Percentiles rank a stretch among this genome's conserved stretches.
These are phyloP conservation scores for Ataeniobius toweri DNA, from an alignment of 2,797 vertebrate genomes.

Conservation along the genomic window DNA sequence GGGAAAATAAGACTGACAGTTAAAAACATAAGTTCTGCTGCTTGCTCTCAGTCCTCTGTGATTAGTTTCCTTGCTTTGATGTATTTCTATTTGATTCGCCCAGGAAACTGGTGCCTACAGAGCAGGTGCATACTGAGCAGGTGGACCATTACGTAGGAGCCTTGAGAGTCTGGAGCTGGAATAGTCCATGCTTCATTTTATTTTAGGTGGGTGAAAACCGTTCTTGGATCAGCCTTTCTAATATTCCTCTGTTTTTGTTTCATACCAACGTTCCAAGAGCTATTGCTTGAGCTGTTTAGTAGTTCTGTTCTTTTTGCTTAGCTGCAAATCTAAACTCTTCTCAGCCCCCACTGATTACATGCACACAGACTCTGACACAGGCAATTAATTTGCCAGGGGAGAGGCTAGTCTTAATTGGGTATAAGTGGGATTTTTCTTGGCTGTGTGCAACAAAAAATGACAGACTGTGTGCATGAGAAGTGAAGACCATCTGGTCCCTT, in stretches of 20 bases:
- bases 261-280: conserved; percentile 16
- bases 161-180: conserved; percentile 26
- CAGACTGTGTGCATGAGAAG: conserved; percentile 72
- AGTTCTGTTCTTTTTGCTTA: conserved; percentile 48
- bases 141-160: conserved; percentile 54
- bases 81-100: conserved; percentile 46
- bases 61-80: conserved; percentile 69
- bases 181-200: conserved; percentile 32
- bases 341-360: conserved; percentile 68
- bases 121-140: conserved; percentile 67
- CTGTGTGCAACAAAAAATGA: conserved; percentile 70
- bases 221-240: conserved; percentile 5
- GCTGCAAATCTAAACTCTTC: conserved; percentile 59
- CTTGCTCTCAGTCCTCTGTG: conserved; percentile 49
- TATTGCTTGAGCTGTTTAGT: conserved; percentile 24
- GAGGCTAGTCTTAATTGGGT: conserved; percentile 77
- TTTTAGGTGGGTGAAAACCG: conserved; percentile 29
- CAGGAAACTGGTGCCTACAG: conserved; percentile 57
- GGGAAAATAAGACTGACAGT: conserved; percentile 19
- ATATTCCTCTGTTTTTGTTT: conserved; percentile 20
- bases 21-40: conserved; percentile 44
- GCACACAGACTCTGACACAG: conserved; percentile 69
- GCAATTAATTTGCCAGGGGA: conserved; percentile 75
- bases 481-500: conserved; percentile 78
- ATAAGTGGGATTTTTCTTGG: conserved; percentile 78